Percentiles rank a stretch among this genome's conserved stretches.
phyloP scores from a whole-genome alignment of 1,140 invertebrate genomes.

The Caerostris darwini region DNA sequence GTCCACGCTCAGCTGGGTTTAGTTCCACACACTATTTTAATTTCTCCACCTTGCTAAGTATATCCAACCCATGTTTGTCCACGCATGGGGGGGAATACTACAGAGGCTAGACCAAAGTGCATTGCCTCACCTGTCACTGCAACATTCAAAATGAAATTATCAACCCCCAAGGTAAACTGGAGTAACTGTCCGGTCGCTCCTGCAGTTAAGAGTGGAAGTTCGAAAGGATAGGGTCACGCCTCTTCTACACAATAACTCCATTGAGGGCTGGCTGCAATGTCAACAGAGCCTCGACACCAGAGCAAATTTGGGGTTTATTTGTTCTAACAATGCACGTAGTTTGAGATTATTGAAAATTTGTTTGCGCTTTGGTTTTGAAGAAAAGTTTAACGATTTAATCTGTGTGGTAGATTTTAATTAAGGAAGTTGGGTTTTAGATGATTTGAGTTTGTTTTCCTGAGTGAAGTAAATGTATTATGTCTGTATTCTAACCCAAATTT shows the following conservation, averaged over 20 bases:
- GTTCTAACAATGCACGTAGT: too few relatives aligned
- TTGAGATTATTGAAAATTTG: too few relatives aligned
- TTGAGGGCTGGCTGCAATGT: too few relatives aligned
- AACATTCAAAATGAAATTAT: slow-evolving; percentile 2
- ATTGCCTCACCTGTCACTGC: background rate
- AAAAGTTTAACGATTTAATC: too few relatives aligned
- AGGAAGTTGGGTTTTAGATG: too few relatives aligned
- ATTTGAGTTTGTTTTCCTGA: too few relatives aligned
- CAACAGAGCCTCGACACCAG: too few relatives aligned
- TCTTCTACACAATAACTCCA: background rate
- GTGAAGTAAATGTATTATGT: too few relatives aligned
- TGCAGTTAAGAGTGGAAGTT: background rate
- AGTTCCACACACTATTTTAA: background rate
- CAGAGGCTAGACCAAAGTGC: background rate
- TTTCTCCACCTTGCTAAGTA: background rate
- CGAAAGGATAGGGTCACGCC: background rate
- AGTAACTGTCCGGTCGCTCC: background rate
- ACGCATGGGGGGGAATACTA: background rate
- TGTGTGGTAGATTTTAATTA: too few relatives aligned
- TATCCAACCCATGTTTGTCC: background rate
- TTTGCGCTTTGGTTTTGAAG: too few relatives aligned
- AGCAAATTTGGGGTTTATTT: too few relatives aligned
- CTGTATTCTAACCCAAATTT: too few relatives aligned
- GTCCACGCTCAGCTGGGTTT: background rate
- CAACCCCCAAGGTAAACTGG: background rate